phyloP scores from a whole-genome alignment of 2,888 invertebrate species.

The Homarus gammarus region DNA sequence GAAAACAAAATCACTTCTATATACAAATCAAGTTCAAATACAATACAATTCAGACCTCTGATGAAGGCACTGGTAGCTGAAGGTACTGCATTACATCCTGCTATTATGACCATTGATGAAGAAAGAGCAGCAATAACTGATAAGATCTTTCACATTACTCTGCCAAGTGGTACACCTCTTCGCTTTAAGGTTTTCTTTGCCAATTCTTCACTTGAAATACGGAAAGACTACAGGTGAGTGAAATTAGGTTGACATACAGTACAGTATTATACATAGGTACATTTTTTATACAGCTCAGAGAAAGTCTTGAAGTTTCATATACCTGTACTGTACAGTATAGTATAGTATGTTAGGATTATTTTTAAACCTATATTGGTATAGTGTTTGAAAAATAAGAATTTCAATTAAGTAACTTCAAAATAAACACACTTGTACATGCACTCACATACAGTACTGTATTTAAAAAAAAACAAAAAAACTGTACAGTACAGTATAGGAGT shows the following conservation, averaged over 20 bases:
- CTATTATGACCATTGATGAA: slow-evolving; percentile 25
- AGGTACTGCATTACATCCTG: slow-evolving; percentile 32
- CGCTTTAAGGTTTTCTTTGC: slow-evolving; percentile 44
- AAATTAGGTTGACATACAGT: too few relatives aligned
- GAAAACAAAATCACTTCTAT: slow-evolving; percentile 23
- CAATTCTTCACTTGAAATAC: slow-evolving; percentile 17
- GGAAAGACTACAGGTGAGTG: slow-evolving; percentile 58
- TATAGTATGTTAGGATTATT: too few relatives aligned
- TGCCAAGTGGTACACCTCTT: slow-evolving; percentile 25
- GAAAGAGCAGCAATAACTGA: slow-evolving; percentile 33
- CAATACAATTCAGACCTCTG: slow-evolving; percentile 44
- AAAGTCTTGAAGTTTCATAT: neutral
- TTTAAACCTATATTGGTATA: too few relatives aligned
- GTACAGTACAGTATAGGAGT: too few relatives aligned
- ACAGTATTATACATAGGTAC: too few relatives aligned
- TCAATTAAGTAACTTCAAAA: too few relatives aligned
- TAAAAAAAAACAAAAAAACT: too few relatives aligned
- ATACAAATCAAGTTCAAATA: slow-evolving; percentile 20
- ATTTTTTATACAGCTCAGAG: neutral
- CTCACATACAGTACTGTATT: too few relatives aligned
- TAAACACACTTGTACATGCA: too few relatives aligned
- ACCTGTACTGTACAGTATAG: too few relatives aligned
- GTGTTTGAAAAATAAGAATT: too few relatives aligned
- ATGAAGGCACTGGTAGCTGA: slow-evolving; percentile 64
- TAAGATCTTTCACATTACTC: slow-evolving; percentile 51